phyloP scores from a whole-genome alignment of 2,113 vertebrate genomes.

The Albula goreensis region DNA sequence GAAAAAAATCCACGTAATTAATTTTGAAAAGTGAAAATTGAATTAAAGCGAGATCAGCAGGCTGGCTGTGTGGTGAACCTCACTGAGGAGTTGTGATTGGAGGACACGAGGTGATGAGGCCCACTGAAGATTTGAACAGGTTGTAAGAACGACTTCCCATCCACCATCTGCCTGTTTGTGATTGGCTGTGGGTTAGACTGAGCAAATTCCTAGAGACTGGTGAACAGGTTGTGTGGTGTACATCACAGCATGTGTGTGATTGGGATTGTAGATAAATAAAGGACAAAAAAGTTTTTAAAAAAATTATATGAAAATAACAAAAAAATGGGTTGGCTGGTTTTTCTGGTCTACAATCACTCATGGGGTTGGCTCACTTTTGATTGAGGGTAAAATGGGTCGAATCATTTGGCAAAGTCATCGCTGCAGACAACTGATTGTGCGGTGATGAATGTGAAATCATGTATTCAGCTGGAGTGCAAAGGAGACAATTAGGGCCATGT shows the following conservation, averaged over 20 bases:
- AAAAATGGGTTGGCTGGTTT: neutral
- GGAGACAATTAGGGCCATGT: slow-evolving; percentile 72
- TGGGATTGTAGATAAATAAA: neutral
- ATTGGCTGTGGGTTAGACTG: neutral
- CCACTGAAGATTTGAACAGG: neutral
- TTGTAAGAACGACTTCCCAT: neutral
- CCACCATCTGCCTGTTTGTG: neutral
- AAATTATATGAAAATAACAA: no score
- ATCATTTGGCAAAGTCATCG: slow-evolving; percentile 65
- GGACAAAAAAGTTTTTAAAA: no score
- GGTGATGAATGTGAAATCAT: slow-evolving; percentile 65
- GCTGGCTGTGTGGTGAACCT: slow-evolving; percentile 1
- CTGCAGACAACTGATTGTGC: slow-evolving; percentile 56
- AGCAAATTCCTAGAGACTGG: neutral
- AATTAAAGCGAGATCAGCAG: slow-evolving; percentile 50
- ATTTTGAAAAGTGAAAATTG: slow-evolving; percentile 56
- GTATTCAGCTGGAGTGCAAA: slow-evolving; percentile 49
- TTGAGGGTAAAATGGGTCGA: slow-evolving; percentile 51
- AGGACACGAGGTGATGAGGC: neutral
- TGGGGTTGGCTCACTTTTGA: slow-evolving; percentile 34
- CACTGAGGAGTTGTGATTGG: neutral
- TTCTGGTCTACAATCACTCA: neutral
- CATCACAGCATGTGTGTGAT: neutral
- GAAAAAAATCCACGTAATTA: slow-evolving; percentile 56
- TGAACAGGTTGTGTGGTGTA: neutral